These are phyloP conservation scores for Acanthurus tractus DNA, from an alignment of 2,797 vertebrate species.

Conservation along the genomic window DNA sequence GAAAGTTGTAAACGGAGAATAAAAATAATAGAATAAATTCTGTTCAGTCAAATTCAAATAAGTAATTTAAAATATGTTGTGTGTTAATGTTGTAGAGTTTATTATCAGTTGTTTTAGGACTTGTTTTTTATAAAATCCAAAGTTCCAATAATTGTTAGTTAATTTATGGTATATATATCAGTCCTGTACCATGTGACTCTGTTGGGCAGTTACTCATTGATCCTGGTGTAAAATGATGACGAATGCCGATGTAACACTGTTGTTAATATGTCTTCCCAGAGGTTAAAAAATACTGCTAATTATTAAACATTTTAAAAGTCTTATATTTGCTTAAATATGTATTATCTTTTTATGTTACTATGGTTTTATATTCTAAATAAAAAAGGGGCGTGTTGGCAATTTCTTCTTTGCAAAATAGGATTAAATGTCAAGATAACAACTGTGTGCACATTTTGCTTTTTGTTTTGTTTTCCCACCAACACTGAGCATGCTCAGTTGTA, in stretches of 20 bases:
- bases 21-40: no score
- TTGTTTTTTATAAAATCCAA: not conserved
- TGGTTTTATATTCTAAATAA: no score
- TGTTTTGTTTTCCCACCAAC: slow-evolving; percentile 9
- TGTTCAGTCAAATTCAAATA: no score
- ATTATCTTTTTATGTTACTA: no score
- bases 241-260: not conserved
- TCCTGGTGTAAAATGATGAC: slow-evolving; percentile 1
- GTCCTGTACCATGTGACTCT: no score
- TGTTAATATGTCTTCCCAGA: not conserved
- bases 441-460: slow-evolving; percentile 35
- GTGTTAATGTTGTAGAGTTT: not conserved
- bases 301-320: not conserved
- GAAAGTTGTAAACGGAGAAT: no score
- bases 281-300: not conserved
- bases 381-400: no score
- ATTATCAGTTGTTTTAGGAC: not conserved
- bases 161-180: no score
- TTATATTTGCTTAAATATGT: no score
- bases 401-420: slow-evolving; percentile 27
- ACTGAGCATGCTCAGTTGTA: slow-evolving; percentile 48
- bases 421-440: slow-evolving; percentile 32
- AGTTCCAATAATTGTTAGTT: no score
- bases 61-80: not conserved
- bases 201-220: not conserved